These are phyloP conservation scores for Acanthiza pusilla DNA, from an alignment of 2,797 vertebrate species.

Conservation along the genomic window DNA sequence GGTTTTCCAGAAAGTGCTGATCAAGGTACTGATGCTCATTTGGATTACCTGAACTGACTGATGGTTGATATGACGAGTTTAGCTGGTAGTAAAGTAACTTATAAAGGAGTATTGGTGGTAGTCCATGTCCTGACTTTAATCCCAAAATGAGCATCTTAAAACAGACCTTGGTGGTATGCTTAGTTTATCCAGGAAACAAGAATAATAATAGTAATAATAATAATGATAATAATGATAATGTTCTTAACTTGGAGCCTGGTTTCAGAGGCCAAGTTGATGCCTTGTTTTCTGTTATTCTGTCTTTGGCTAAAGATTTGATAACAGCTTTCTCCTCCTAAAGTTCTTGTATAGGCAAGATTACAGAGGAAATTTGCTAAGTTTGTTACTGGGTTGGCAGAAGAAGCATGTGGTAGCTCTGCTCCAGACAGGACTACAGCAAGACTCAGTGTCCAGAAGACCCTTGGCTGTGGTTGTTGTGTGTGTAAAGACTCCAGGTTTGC, in stretches of 20 bases:
- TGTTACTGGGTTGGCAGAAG: background rate
- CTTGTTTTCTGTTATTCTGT: background rate
- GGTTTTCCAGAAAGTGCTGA: background rate
- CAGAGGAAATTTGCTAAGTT: background rate
- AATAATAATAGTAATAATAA: background rate
- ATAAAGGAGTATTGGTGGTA: background rate
- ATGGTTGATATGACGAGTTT: background rate
- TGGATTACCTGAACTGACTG: background rate
- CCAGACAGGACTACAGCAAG: background rate
- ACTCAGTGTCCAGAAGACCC: background rate
- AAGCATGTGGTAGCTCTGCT: background rate
- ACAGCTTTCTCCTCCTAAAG: background rate
- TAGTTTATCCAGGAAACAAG: background rate
- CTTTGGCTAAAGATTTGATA: background rate
- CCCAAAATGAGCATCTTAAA: background rate
- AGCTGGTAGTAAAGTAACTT: background rate
- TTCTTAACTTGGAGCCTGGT: background rate
- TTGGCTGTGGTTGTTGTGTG: too few species aligned
- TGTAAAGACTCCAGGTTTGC: background rate
- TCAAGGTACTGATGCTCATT: background rate
- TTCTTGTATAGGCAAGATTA: background rate
- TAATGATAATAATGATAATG: background rate
- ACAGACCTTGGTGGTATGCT: background rate
- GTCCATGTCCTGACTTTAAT: background rate
- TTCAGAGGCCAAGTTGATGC: background rate